Evolutionary conservation across 1,140 invertebrate species (phyloP), one percentile per base, ranked within the genome.

Genomic region (Brachionus rotundiformis): DNA sequence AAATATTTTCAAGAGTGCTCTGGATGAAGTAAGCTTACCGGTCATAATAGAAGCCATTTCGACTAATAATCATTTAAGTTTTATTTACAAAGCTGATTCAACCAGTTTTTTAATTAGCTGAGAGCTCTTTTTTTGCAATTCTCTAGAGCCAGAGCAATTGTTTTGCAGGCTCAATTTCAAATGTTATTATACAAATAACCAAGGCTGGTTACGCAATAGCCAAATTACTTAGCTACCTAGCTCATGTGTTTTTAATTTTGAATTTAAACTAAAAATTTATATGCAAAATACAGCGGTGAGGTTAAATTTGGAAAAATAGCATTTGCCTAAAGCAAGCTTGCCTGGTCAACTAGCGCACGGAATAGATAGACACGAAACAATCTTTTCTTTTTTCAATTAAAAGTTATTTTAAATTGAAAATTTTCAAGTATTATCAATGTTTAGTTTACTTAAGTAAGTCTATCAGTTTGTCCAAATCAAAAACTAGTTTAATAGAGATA

Each of bases 11-110:
- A 19, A 36, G 16, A 36, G 29, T 68, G 31, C 8, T 33, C 33
- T 68, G 7, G 16, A 68, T 33, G 7, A 68, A 33, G 16, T 33
- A 68, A 68, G 63, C 33, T 68, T 68, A 68, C 29, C 63, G 63
- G 63, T 36, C 63, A 68, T 36, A 68, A 68, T 68, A 68, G 63
- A 68, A 68, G 29, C 63, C 63, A 68, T 68, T 68, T 33, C 3
- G 31, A 36, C 16, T 68, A 36, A 33, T 16, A 36, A 36, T 68
- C 33, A 33, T 33, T 68, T 68, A 36, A 19, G 29, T 68, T 68
- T 68, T 68, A 68, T 68, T 68, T 68, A 68, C 63, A 68, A 68
- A 68, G 33, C 27, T 68, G 16, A 33, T 68, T 68, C 63, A 36
- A 68, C 63, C 33, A n/a, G 63, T 68, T 68, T 63, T n/a, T 68